Base-by-base conservation (phyloP, 2,797 vertebrate genomes). In the Cryptoblepharus egeriae region DNA sequence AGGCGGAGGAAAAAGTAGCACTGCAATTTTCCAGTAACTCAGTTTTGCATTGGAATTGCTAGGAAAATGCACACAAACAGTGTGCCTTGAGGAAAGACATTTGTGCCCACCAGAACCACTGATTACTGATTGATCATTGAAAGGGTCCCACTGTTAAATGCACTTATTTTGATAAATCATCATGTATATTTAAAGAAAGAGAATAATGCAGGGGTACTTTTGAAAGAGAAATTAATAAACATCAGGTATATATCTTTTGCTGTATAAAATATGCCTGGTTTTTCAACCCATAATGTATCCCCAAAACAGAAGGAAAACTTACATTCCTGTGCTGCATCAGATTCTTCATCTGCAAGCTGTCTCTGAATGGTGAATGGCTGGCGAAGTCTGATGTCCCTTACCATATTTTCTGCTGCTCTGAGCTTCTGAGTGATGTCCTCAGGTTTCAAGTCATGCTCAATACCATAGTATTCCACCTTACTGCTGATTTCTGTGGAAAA, bases 401-500 rank as follows among this genome's bases (percentile, higher is more conserved):
- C 76, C 96, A 97, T 97, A 28, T 91, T 90, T 87, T 96, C 95
- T 58, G 97, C 97, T 35, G 84, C 28, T 0, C 80, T 88, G 18
- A 93, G 85, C 92, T 95, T 98, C 88, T 90, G 94, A 35, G 90
- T 78, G 80, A 96, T 94, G 86, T 97, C 94, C 81, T 96, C 95
- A 8, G 97, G 95, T 79, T 95, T 96, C 83, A 98, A 88, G 1
- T 99, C 96, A 88, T 97, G 97, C 26, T 97, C 94, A 61, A 96
- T 87, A 37, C 97, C 96, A 64, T 98, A 99, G 79, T 96, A 95
- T 79, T 97, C 94, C 96, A 97, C 97, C 89, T 99, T 98, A 52
- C 92, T 95, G 90, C 96, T 96, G 93, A 98, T 97, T 90, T 98
- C 98, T 99, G 93, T 15, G 58, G 90, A 85, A 37, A 81, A 86